Percentiles rank a stretch among this genome's conserved stretches.
Conservation (phyloP, 2,888 invertebrate species). For the Orchestes rusci region DNA sequence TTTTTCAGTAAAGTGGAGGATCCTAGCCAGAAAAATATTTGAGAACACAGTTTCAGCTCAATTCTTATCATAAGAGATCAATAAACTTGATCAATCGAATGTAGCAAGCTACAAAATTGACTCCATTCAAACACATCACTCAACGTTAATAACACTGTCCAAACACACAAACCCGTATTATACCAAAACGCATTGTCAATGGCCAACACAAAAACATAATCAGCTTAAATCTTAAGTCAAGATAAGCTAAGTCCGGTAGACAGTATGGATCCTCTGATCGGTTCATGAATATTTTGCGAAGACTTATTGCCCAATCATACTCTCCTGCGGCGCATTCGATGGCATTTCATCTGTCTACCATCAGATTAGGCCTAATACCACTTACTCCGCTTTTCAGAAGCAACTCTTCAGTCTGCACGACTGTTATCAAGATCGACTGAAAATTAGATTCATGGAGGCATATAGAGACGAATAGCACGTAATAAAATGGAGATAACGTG, state of each 20-base stretch:
- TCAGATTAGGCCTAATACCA: constrained; percentile 39
- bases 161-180: no score
- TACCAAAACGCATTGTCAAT: no score
- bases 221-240: no score
- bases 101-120: no score
- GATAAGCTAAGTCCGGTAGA: no score
- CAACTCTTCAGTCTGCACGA: constrained; percentile 28
- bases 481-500: constrained; percentile 19
- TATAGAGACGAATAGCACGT: constrained; percentile 20
- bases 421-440: constrained; percentile 29
- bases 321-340: constrained; percentile 33
- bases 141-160: no score
- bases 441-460: constrained; percentile 29
- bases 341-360: constrained; percentile 35
- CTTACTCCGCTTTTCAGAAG: constrained; percentile 33
- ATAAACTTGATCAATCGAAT: no score
- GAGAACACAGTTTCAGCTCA: no score
- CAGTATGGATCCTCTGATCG: constrained; percentile 14
- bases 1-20: no score
- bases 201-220: constrained; percentile 4
- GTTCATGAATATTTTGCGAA: constrained; percentile 41
- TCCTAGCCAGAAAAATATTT: no score
- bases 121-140: no score
- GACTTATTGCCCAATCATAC: constrained; percentile 40
- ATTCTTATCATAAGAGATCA: no score